These are phyloP conservation scores for Perognathus longimembris DNA, from an alignment of 2,113 vertebrate species.

Conservation along the genomic window DNA sequence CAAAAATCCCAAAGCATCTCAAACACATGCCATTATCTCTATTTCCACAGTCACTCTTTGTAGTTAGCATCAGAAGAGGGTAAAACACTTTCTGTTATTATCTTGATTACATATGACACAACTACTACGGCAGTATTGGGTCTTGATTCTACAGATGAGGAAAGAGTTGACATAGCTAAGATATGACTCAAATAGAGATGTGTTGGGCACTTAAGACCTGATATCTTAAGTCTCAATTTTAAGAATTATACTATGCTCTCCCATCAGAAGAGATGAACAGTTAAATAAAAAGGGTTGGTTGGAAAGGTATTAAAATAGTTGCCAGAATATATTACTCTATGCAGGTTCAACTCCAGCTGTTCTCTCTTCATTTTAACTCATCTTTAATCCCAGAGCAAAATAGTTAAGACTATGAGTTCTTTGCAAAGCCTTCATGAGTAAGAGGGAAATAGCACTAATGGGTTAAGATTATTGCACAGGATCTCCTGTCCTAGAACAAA, in stretches of 20 bases:
- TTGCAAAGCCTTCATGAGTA: not conserved
- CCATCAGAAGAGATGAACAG: not conserved
- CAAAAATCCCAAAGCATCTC: not conserved
- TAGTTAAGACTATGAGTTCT: not conserved
- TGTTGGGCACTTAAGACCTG: not conserved
- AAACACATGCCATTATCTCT: not conserved
- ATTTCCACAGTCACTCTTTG: not conserved
- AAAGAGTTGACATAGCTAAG: not conserved
- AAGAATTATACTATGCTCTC: not conserved
- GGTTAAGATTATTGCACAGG: not conserved
- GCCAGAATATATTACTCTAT: not conserved
- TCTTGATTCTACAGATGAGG: not conserved
- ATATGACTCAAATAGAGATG: not conserved
- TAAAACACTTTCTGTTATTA: not conserved
- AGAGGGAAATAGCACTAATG: not conserved
- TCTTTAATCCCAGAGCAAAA: not conserved
- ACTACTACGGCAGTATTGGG: not conserved
- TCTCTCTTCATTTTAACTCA: not conserved
- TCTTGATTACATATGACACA: not conserved
- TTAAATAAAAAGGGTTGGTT: not conserved
- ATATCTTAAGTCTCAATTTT: constrained; percentile 10
- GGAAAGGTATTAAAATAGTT: not conserved
- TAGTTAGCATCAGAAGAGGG: not conserved
- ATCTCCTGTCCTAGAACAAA: not conserved
- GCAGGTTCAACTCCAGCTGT: not conserved